Evolutionary conservation across 2,113 vertebrate genomes (phyloP).

Genomic region (Hippopotamus amphibius): DNA sequence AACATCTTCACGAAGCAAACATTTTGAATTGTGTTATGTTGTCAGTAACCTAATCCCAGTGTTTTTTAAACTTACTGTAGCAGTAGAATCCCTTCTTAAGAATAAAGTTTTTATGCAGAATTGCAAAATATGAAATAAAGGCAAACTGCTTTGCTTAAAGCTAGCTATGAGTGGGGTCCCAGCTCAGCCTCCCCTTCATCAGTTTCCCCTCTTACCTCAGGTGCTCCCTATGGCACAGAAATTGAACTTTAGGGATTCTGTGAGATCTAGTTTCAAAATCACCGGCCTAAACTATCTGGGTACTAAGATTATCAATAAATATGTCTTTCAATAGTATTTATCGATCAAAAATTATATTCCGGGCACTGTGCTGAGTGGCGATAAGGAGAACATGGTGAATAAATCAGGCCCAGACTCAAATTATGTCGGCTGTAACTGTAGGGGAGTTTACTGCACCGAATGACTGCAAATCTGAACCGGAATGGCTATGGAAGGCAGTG

Average conservation of each 20-base stretch:
- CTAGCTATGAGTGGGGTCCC: neutral
- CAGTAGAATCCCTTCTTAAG: slow-evolving; percentile 36
- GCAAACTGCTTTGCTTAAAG: neutral
- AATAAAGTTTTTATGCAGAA: neutral
- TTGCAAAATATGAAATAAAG: slow-evolving; percentile 9
- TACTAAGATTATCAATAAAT: neutral
- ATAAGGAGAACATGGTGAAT: neutral
- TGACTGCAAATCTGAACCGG: neutral
- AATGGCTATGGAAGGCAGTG: neutral
- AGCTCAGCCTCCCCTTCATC: neutral
- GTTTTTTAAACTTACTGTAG: slow-evolving; percentile 22
- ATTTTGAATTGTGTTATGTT: slow-evolving; percentile 35
- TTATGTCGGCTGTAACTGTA: neutral
- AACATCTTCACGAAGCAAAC: slow-evolving; percentile 20
- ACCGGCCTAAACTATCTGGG: neutral
- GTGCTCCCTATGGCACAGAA: neutral
- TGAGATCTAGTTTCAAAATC: neutral
- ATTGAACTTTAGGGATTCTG: neutral
- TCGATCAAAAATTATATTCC: neutral
- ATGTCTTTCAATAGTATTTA: neutral
- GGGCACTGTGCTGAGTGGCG: neutral
- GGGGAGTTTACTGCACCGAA: neutral
- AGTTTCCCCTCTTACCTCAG: neutral
- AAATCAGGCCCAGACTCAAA: neutral
- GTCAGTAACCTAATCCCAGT: slow-evolving; percentile 21